Evolutionary conservation across 2,888 invertebrate species (phyloP), one percentile per base, ranked within the genome.

Genomic region (Chrysolina americana): DNA sequence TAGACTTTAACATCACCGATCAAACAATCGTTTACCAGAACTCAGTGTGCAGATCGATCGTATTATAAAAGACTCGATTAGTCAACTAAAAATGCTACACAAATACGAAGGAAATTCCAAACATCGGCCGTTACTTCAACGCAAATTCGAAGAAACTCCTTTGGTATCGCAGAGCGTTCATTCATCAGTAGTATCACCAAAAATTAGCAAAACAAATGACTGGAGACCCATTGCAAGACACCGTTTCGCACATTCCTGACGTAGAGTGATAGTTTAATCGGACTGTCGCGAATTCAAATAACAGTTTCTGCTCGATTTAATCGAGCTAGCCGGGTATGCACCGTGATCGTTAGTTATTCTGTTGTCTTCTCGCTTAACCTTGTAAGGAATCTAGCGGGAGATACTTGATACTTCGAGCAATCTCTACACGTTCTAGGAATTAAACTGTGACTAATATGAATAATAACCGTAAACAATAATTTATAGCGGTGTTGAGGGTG

Each of bases 151-250:
- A 36, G 15, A 15, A 44, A 15, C 53, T 21, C 53, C 53, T 11
- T 53, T 21, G 17, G 17, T 8, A 48, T n/a, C n/a, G n/a, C n/a
- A n/a, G n/a, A n/a, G n/a, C n/a, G n/a, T n/a, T n/a, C n/a, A n/a
- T n/a, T n/a, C n/a, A n/a, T n/a, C n/a, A n/a, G n/a, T n/a, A 21
- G 53, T 21, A 53, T 53, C 53, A 5, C 53, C 21, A 17, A 59
- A 59, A 59, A 59, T 59, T 59, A n/a, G 59, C 59, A 59, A 59
- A 59, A 59, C 59, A 59, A 59, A 59, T 59, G 59, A 59, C n/a
- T n/a, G n/a, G n/a, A 36, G 28, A 36, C 59, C 59, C 59, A 36
- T 28, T n/a, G n/a, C 23, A n/a, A 59, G n/a, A 36, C 13, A 23
- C 53, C 53, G 21, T 53, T 53, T 59, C 59, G 59, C 59, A 36